phyloP scores from a whole-genome alignment of 2,797 vertebrate genomes.

The Bradypodion ventrale region DNA sequence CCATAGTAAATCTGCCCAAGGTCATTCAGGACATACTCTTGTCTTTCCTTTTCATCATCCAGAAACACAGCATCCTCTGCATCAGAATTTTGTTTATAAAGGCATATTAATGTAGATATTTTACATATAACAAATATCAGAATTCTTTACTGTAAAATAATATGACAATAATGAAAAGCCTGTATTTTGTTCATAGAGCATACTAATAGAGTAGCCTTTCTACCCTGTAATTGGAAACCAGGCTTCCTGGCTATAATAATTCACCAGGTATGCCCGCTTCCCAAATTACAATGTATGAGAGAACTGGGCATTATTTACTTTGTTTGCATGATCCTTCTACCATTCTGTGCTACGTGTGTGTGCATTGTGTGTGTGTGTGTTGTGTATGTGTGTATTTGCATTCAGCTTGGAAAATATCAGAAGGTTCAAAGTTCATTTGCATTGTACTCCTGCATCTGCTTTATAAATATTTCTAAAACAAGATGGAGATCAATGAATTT shows the following conservation, averaged over 20 bases:
- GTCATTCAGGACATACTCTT: constrained; percentile 92
- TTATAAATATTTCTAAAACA: constrained; percentile 48
- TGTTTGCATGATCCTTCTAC: background rate
- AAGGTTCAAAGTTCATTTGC: constrained; percentile 59
- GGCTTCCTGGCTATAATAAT: background rate
- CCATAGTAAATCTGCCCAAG: constrained; percentile 91
- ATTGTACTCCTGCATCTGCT: constrained; percentile 46
- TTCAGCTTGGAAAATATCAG: constrained; percentile 5
- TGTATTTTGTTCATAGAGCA: constrained; percentile 26
- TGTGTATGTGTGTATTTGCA: background rate
- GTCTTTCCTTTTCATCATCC: constrained; percentile 84
- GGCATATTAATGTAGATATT: constrained; percentile 39
- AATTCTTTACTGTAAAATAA: constrained; percentile 27
- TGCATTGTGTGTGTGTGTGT: background rate
- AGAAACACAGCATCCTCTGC: constrained; percentile 90
- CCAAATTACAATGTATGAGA: background rate
- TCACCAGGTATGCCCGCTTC: background rate
- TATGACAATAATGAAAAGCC: constrained; percentile 28
- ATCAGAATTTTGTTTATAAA: constrained; percentile 37
- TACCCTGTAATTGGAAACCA: constrained; percentile 28
- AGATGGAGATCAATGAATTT: constrained; percentile 61
- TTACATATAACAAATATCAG: constrained; percentile 26
- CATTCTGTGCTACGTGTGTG: background rate
- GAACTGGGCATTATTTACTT: background rate
- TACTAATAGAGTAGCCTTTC: constrained; percentile 26